These are phyloP conservation scores for Heteractis magnifica DNA, from an alignment of 92 coral and sea anemone species.

Conservation along the genomic window DNA sequence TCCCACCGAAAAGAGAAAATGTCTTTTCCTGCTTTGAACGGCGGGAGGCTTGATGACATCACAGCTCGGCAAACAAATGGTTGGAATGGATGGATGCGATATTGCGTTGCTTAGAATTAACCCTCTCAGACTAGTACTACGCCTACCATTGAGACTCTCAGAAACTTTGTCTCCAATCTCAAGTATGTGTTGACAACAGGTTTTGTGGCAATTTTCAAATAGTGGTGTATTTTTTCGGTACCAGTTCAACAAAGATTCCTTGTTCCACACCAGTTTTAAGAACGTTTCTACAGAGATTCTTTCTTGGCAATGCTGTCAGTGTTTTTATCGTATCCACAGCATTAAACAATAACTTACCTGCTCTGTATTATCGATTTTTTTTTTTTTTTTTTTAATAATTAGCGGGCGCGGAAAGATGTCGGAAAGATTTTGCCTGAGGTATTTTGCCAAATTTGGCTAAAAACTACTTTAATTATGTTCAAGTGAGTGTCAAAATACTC, in stretches of 20 bases:
- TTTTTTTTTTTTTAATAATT: no score
- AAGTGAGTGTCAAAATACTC: not conserved
- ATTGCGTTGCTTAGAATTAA: not conserved
- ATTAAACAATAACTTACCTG: no score
- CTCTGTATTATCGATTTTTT: no score
- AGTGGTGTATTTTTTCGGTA: no score
- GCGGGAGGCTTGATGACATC: not conserved
- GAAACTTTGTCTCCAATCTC: not conserved
- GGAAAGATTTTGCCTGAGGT: not conserved
- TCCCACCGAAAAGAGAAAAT: not conserved
- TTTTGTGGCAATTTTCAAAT: not conserved
- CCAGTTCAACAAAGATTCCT: no score
- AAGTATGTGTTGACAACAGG: not conserved
- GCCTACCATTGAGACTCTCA: constrained; percentile 4
- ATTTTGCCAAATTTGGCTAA: not conserved
- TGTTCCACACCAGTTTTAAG: no score
- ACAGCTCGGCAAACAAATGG: not conserved
- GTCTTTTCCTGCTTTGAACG: not conserved
- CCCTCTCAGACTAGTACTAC: not conserved
- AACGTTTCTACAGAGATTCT: no score
- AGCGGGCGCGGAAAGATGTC: no score
- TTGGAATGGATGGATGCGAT: not conserved
- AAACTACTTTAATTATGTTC: not conserved
- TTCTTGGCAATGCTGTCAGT: no score
- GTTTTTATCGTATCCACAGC: no score